phyloP scores from a whole-genome alignment of 37 sponge, comb jelly and placozoan genomes.

The Chondrilla cf. caribensis region DNA sequence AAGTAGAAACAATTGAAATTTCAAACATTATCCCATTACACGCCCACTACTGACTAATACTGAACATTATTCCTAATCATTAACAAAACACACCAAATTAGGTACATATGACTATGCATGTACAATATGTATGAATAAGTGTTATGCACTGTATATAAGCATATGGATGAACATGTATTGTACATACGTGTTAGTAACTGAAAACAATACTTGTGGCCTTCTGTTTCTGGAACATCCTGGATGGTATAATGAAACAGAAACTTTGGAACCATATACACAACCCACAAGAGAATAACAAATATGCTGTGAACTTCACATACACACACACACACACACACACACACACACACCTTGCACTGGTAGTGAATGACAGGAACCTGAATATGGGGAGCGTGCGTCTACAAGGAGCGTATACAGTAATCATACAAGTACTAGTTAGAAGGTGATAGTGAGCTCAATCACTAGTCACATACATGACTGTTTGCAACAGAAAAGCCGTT shows the following conservation, averaged over 20 bases:
- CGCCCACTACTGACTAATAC: no score
- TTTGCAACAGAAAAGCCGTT: slow-evolving; percentile 74
- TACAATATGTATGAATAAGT: background rate
- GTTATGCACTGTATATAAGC: background rate
- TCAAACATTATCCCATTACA: background rate
- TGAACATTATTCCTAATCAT: no score
- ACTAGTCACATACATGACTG: slow-evolving; percentile 55
- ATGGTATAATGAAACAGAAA: background rate
- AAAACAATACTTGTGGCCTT: slow-evolving; percentile 69
- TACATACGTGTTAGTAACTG: slow-evolving; percentile 71
- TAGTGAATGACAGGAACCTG: slow-evolving; percentile 67
- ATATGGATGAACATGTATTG: background rate
- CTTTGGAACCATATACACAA: background rate
- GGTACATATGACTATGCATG: no score
- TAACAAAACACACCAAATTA: no score
- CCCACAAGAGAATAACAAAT: no score
- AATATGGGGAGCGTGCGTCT: slow-evolving; percentile 77
- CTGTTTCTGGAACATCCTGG: slow-evolving; percentile 56
- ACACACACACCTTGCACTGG: slow-evolving; percentile 51
- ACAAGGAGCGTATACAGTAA: background rate
- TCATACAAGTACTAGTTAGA: background rate
- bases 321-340: background rate
- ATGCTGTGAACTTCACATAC: background rate
- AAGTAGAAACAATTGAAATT: slow-evolving; percentile 3
- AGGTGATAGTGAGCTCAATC: background rate